Base-by-base conservation (phyloP, 2,797 vertebrate genomes). In the Siniperca undulata region DNA sequence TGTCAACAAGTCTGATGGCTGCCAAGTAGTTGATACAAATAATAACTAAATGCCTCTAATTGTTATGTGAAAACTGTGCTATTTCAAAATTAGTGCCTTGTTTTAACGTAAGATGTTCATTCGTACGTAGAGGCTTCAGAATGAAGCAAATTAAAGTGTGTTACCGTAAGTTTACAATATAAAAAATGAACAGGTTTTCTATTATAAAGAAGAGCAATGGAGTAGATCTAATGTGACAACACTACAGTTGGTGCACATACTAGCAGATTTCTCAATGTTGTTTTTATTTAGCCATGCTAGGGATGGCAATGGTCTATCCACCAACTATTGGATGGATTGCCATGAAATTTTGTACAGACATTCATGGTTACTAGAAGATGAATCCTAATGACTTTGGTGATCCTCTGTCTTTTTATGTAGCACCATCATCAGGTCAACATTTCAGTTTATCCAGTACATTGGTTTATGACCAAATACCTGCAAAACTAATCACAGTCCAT, bases 1-100 rank as follows among this genome's bases (percentile, higher is more conserved):
- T 78, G 36, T 60, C 61, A 30, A n/a, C 61, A 78, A 27, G n/a
- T 66, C 17, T 5, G 6, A 24, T 30, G 14, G n/a, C n/a, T 69
- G 36, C 58, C 34, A 20, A 48, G 36, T 59, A 10, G 22, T 64
- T 85, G 11, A 60, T 66, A 65, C 52, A 76, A 69, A 79, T 50
- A 19, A 72, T 36, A 8, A 16, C 34, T 24, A 71, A 60, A 34
- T 36, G 24, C 11, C 17, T 69, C 24, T 19, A 24, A 50, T 53
- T 61, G 27, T 56, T 74, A 60, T 59, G 14, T 56, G n/a, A 74
- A 70, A 74, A 38, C 27, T 44, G 20, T 44, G 36, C 56, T 53
- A 30, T 71, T 77, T 62, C 34, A 22, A 48, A 20, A 44, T 44
- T 13, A 44, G 42, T 44, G 40, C 14, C 12, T 50, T 44, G 20